Percentiles rank a stretch among this genome's conserved stretches.
phyloP scores from a whole-genome alignment of 53 echinoderm and acorn worm genomes.

The Apostichopus leukothele region DNA sequence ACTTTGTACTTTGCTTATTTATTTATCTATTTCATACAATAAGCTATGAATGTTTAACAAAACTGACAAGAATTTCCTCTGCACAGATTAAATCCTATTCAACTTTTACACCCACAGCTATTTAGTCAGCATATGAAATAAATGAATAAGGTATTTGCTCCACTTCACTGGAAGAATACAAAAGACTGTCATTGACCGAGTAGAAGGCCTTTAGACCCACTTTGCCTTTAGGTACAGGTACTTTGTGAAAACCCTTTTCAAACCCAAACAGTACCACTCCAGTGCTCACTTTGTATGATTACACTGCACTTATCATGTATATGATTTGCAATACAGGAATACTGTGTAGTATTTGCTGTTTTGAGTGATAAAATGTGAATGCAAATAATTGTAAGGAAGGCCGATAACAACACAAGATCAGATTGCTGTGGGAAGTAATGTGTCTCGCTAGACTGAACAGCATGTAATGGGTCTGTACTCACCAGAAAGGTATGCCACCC shows the following conservation, averaged over 20 bases:
- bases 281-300: not conserved
- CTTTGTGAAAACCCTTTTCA: not conserved
- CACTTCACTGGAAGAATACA: not conserved
- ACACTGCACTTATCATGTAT: not conserved
- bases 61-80: not conserved
- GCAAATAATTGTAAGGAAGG: no score
- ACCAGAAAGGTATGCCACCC: slow-evolving; percentile 86
- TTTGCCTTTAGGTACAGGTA: not conserved
- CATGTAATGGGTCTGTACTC: slow-evolving; percentile 39
- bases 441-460: not conserved
- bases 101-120: not conserved
- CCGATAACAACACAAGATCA: not conserved
- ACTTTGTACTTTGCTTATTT: no score
- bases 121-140: not conserved
- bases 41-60: no score
- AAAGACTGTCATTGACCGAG: slow-evolving; percentile 3
- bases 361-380: not conserved
- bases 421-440: not conserved
- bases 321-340: no score
- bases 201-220: not conserved
- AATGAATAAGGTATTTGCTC: not conserved
- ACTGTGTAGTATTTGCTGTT: not conserved
- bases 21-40: no score
- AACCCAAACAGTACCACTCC: not conserved
- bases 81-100: not conserved